phyloP scores from a whole-genome alignment of 2,888 invertebrate genomes.

The Lutraria lutraria region DNA sequence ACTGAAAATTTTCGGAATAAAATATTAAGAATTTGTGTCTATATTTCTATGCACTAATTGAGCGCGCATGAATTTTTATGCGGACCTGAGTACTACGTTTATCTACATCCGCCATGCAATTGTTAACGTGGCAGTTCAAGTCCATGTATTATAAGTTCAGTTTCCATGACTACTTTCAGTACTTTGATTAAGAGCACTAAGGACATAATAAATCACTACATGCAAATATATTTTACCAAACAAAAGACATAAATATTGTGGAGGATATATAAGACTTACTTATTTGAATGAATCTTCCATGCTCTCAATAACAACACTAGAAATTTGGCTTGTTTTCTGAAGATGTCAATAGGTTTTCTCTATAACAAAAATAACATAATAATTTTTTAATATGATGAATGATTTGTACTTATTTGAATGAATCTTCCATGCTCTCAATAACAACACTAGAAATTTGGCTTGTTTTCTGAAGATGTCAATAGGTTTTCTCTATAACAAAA shows the following conservation, averaged over 20 bases:
- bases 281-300: conserved; percentile 76
- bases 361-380: conserved; percentile 26
- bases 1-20: conserved; percentile 58
- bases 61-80: no score
- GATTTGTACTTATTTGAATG: conserved; percentile 76
- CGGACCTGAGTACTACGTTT: no score
- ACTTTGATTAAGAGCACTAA: no score
- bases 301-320: conserved; percentile 73
- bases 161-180: no score
- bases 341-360: conserved; percentile 35
- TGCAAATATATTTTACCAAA: no score
- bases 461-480: conserved; percentile 56
- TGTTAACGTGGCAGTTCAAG: no score
- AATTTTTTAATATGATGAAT: no score
- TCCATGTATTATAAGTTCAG: no score
- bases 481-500: conserved; percentile 38
- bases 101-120: no score
- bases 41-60: not conserved
- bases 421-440: conserved; percentile 75
- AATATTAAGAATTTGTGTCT: not conserved
- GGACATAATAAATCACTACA: no score
- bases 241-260: no score
- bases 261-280: conserved; percentile 66
- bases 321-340: conserved; percentile 71
- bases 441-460: conserved; percentile 73